Percentiles rank a stretch among this genome's conserved stretches.
These are phyloP conservation scores for Odocoileus hemionus DNA, from an alignment of 2,113 vertebrate genomes.

Conservation along the genomic window DNA sequence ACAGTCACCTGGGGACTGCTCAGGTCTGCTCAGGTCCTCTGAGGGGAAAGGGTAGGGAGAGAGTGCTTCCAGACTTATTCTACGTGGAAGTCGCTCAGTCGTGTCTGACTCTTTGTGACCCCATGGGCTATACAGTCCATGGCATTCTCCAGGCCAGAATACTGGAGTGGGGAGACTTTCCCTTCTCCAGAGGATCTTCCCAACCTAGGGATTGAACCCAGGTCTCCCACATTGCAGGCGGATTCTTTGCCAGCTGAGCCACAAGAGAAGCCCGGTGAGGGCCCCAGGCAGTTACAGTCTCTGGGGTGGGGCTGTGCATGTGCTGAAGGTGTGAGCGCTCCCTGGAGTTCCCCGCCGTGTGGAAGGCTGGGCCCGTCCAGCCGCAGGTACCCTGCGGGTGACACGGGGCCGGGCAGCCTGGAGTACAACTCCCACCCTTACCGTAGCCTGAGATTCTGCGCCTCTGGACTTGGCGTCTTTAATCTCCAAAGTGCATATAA, in stretches of 20 bases:
- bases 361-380: background rate
- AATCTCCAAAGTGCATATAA: background rate
- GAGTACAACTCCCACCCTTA: background rate
- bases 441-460: background rate
- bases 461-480: background rate
- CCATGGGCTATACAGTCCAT: background rate
- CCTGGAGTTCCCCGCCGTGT: background rate
- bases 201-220: background rate
- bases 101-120: background rate
- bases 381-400: background rate
- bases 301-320: rapidly evolving
- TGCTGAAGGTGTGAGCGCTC: background rate
- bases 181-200: background rate
- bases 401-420: background rate
- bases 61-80: background rate
- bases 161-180: background rate
- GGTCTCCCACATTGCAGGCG: background rate
- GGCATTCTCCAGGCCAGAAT: background rate
- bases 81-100: background rate
- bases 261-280: background rate
- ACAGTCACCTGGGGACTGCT: background rate
- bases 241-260: background rate
- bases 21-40: background rate
- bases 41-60: background rate
- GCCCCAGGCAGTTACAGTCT: background rate